Evolutionary conservation across 2,797 vertebrate species (phyloP).

Genomic region (Anas bahamensis): DNA sequence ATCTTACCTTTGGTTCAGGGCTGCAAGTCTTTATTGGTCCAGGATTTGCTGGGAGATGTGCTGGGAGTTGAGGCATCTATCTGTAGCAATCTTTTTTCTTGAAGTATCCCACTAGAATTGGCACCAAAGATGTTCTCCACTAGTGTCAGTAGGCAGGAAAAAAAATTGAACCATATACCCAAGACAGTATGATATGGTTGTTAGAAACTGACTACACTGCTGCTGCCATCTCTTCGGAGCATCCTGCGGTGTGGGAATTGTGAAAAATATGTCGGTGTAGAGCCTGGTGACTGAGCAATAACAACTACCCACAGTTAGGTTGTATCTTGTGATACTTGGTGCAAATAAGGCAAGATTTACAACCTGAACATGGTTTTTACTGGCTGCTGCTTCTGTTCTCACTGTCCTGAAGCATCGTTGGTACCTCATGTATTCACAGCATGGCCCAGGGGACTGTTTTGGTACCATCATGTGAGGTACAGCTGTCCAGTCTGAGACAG

Average conservation of each 20-base stretch:
- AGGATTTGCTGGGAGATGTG: background rate
- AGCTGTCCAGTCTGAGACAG: background rate
- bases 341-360: background rate
- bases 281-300: background rate
- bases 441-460: background rate
- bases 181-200: background rate
- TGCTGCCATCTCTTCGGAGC: background rate
- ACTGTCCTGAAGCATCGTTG: background rate
- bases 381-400: background rate
- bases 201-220: background rate
- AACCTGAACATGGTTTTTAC: background rate
- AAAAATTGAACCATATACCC: background rate
- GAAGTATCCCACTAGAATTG: background rate
- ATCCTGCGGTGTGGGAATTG: background rate
- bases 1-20: background rate
- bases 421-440: background rate
- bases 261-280: background rate
- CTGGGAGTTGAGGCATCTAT: background rate
- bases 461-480: background rate
- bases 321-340: background rate
- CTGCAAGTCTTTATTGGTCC: background rate
- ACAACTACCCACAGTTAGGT: background rate
- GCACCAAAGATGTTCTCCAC: background rate
- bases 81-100: background rate
- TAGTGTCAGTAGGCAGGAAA: background rate